phyloP scores from a whole-genome alignment of 2,888 invertebrate species.

The Nephrocerus scutellatus region DNA sequence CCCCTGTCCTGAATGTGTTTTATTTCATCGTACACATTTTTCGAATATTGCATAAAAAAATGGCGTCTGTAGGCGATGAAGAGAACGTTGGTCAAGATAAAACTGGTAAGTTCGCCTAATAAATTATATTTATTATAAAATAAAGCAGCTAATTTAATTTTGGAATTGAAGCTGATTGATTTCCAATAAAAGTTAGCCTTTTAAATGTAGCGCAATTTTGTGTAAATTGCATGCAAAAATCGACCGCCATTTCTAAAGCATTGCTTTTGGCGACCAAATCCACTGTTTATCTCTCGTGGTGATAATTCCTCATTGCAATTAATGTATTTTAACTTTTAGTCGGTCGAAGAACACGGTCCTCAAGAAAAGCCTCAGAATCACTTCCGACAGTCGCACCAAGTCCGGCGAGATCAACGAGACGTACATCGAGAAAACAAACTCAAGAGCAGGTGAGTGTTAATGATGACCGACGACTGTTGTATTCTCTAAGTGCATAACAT shows the following conservation, averaged over 20 bases:
- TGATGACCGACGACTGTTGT: not conserved
- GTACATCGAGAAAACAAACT: slow-evolving; percentile 37
- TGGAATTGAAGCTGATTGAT: slow-evolving; percentile 2
- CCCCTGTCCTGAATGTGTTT: too few relatives aligned
- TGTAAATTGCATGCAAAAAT: not conserved
- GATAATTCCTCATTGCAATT: slow-evolving; percentile 3
- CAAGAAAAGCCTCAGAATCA: slow-evolving; percentile 45
- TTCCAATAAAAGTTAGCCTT: not conserved
- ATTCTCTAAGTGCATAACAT: not conserved
- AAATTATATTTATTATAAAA: not conserved
- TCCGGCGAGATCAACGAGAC: slow-evolving; percentile 33
- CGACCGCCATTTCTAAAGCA: not conserved
- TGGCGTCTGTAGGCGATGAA: slow-evolving; percentile 46
- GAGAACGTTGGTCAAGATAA: slow-evolving; percentile 41
- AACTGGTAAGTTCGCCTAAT: slow-evolving; percentile 32
- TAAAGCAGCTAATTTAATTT: slow-evolving; percentile 15
- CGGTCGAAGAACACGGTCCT: slow-evolving; percentile 55
- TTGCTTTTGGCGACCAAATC: not conserved
- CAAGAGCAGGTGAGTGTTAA: slow-evolving; percentile 43
- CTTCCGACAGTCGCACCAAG: slow-evolving; percentile 34
- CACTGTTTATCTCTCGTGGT: not conserved
- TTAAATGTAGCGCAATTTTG: not conserved
- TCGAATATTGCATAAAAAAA: slow-evolving; percentile 37
- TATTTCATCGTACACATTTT: too few relatives aligned
- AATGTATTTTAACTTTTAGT: slow-evolving; percentile 2